Base-by-base conservation (phyloP, 1,140 invertebrate species). In the Tribolium castaneum region DNA sequence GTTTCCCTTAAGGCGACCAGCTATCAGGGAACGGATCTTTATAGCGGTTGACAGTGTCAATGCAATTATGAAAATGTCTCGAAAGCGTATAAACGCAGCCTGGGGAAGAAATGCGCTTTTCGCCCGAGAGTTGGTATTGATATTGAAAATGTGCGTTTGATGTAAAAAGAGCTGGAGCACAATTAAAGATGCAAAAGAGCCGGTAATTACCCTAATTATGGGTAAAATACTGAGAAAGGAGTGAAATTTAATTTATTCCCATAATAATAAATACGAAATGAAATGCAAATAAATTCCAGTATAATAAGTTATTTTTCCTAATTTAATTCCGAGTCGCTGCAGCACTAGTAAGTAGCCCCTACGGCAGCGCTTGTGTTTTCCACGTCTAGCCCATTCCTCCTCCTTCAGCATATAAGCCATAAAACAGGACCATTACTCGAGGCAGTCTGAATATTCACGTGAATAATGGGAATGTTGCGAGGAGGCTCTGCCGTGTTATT, bases 211-310 rank as follows among this genome's bases (percentile, higher is more conserved):
- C 30, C 59, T 66, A 66, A 66, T 66, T 66, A 66, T 14, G 12
- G 25, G 59, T 66, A 66, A 66, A 66, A 66, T 66, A 35, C 25
- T 66, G 35, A 39, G 59, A 66, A 66, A 66, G 59, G 59, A 66
- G 59, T 66, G 59, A 66, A 66, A 66, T 66, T 66, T 66, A 66
- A 66, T 66, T 66, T 66, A 66, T 66, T 66, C 59, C 59, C 59
- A 66, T 66, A 66, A 66, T 66, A 66, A 66, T 66, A 66, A 66
- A 66, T 66, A 66, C 59, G 12, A 66, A 66, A 66, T 66, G 35
- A 66, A 30, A 66, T 66, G 59, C 59, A 66, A 66, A 66, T 66
- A 66, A 66, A 66, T 66, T 66, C 59, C 22, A 66, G 59, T 35
- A 35, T 59, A 59, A 59, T 66, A 66, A 66, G 59, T 66, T 66